Percentiles rank a stretch among this genome's conserved stretches.
These are phyloP conservation scores for Meandrusa payeni DNA, from an alignment of 2,888 invertebrate genomes.

Conservation along the genomic window DNA sequence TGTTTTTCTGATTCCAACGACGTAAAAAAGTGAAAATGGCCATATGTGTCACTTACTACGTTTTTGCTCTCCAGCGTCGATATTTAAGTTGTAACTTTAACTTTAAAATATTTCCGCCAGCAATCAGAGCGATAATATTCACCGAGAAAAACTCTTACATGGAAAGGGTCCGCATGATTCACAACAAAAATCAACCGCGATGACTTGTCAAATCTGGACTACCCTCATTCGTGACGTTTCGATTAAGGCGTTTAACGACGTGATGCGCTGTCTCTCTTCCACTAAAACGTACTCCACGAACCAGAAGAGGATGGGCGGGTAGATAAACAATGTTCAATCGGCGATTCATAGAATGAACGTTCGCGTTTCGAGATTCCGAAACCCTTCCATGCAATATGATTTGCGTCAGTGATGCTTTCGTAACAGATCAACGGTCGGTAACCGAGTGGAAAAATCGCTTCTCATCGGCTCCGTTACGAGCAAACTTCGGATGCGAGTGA, in stretches of 20 bases:
- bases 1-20: too few species aligned
- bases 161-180: constrained; percentile 38
- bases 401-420: constrained; percentile 78
- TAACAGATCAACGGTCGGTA: constrained; percentile 77
- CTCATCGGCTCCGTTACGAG: constrained; percentile 65
- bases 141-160: too few species aligned
- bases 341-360: constrained; percentile 26
- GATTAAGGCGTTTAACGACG: constrained; percentile 22
- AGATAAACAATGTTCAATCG: constrained; percentile 32
- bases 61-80: too few species aligned
- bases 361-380: constrained; percentile 64
- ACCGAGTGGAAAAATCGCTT: constrained; percentile 79
- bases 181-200: constrained; percentile 64
- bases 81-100: too few species aligned
- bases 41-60: too few species aligned
- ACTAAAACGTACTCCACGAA: constrained; percentile 10
- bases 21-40: too few species aligned
- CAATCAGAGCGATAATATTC: too few species aligned
- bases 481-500: constrained; percentile 57
- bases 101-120: too few species aligned
- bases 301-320: constrained; percentile 25
- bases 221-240: constrained; percentile 25
- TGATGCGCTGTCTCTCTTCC: constrained; percentile 26
- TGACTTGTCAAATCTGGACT: constrained; percentile 60
- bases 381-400: constrained; percentile 80